These are phyloP conservation scores for Semicossyphus pulcher DNA, from an alignment of 2,113 vertebrate genomes.

Conservation along the genomic window DNA sequence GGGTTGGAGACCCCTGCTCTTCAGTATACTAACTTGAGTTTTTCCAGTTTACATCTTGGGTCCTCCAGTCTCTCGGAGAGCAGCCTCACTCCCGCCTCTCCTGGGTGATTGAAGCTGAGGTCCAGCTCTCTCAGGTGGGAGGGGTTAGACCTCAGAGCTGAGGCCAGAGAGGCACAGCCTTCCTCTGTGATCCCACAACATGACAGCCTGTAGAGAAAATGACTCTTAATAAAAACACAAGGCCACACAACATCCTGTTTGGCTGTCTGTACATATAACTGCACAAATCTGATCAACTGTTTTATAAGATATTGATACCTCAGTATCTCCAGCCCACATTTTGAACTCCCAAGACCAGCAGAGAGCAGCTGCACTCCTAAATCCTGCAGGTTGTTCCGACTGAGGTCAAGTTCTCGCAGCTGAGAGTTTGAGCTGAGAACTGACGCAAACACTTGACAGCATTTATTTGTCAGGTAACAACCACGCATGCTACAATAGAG, in stretches of 20 bases:
- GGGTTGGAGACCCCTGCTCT: no score
- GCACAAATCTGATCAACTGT: no score
- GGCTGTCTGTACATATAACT: no score
- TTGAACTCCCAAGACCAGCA: conserved; percentile 9
- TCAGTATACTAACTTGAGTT: conserved; percentile 6
- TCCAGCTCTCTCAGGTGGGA: no score
- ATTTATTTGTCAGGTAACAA: conserved; percentile 23
- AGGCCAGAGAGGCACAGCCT: no score
- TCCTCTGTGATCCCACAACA: conserved; percentile 26
- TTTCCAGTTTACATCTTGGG: conserved; percentile 21
- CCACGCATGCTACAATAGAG: conserved; percentile 11
- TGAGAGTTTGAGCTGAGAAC: conserved; percentile 17
- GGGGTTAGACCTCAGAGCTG: no score
- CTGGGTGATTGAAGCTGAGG: no score
- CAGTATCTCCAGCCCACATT: conserved; percentile 15
- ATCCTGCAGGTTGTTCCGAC: no score
- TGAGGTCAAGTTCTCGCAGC: no score
- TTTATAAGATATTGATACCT: not conserved
- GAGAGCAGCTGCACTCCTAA: no score
- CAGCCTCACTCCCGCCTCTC: not conserved
- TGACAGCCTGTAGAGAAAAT: conserved; percentile 16
- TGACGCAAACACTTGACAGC: conserved; percentile 29
- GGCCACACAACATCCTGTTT: no score
- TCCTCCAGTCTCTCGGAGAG: conserved; percentile 14
- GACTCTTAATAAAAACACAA: no score